A percentile compares a stretch with the other conserved stretches of the same genome.
Conservation (phyloP, 2,888 invertebrate genomes). For the Priocnemis perturbator region DNA sequence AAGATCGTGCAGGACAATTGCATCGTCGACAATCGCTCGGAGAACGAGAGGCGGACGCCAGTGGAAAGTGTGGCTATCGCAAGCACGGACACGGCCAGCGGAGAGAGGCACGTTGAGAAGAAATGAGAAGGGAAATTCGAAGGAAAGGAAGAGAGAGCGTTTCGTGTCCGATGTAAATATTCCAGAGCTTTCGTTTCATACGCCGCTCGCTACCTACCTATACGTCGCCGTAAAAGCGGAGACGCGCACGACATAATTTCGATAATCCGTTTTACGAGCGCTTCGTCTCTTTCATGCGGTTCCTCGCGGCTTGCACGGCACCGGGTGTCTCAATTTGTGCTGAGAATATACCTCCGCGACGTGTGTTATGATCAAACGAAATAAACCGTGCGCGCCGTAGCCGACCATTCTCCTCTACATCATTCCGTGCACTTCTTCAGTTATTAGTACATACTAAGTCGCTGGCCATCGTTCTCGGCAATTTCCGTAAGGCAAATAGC, state of each 20-base stretch:
- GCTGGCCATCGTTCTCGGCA: no score
- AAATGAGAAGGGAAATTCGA: neutral
- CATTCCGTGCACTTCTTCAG: slow-evolving; percentile 9
- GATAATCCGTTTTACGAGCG: slow-evolving; percentile 31
- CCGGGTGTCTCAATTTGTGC: no score
- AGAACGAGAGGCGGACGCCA: neutral
- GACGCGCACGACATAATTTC: slow-evolving; percentile 22
- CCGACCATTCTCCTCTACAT: neutral
- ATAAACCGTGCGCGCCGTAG: no score
- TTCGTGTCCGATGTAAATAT: slow-evolving; percentile 34
- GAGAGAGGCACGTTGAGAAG: neutral
- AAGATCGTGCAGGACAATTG: slow-evolving; percentile 41
- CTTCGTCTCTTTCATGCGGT: neutral
- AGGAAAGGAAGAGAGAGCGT: slow-evolving; percentile 13
- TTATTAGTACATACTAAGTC: no score
- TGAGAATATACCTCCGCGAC: no score
- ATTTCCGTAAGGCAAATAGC: no score
- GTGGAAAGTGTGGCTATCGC: slow-evolving; percentile 2
- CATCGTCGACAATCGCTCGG: slow-evolving; percentile 19
- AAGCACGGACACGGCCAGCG: neutral
- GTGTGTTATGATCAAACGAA: no score
- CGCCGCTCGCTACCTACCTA: slow-evolving; percentile 11
- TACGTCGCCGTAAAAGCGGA: slow-evolving; percentile 11
- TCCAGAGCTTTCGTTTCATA: slow-evolving; percentile 20
- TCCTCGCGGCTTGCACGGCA: no score